Evolutionary conservation across 37 sponge, comb jelly and placozoan species (phyloP).

Genomic region (Agelas oroides): DNA sequence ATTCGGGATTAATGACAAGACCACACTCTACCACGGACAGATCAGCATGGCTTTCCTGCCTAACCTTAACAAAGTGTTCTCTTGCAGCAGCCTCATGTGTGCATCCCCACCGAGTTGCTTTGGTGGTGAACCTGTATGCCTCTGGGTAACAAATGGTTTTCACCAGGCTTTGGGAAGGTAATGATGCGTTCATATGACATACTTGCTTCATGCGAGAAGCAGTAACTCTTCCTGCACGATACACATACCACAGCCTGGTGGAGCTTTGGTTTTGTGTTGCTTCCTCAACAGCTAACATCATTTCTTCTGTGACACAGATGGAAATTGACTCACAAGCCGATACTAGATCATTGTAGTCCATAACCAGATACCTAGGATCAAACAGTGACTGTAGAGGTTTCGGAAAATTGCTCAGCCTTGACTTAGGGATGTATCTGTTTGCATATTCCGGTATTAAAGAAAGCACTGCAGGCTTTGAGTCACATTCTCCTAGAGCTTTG

Average conservation of each 20-base stretch:
- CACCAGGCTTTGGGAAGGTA: neutral
- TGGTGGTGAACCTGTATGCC: neutral
- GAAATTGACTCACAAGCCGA: neutral
- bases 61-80: conserved; percentile 4
- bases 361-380: neutral
- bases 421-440: neutral
- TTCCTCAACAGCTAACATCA: neutral
- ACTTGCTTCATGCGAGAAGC: conserved; percentile 53
- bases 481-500: neutral
- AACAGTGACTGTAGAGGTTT: neutral
- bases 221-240: conserved; percentile 19
- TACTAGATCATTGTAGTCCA: neutral
- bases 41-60: neutral
- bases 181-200: conserved; percentile 22
- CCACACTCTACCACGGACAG: conserved; percentile 9
- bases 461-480: neutral
- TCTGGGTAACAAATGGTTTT: conserved; percentile 50
- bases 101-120: conserved; percentile 43
- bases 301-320: neutral
- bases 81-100: conserved; percentile 46
- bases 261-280: conserved; percentile 33
- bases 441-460: neutral
- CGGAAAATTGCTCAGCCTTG: too few relatives aligned
- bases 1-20: conserved; percentile 38
- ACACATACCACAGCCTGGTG: conserved; percentile 14